phyloP scores from a whole-genome alignment of 2,113 vertebrate species.

The Chloebia gouldiae region DNA sequence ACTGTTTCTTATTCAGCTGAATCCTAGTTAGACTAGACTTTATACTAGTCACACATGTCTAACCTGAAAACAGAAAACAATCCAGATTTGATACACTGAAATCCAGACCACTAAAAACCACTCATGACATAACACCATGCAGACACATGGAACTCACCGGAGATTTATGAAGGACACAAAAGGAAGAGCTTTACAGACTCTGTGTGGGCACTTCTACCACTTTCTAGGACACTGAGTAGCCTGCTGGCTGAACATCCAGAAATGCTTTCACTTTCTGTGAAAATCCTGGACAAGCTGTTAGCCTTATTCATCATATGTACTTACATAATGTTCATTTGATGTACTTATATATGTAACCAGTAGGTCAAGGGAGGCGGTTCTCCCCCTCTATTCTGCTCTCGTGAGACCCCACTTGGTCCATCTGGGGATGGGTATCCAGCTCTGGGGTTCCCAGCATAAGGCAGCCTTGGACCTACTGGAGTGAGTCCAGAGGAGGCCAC shows the following conservation, averaged over 20 bases:
- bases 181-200: background rate
- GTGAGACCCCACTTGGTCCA: background rate
- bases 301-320: background rate
- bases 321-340: background rate
- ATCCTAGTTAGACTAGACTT: background rate
- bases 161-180: background rate
- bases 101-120: background rate
- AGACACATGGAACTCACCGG: background rate
- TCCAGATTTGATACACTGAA: background rate
- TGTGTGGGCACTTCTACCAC: background rate
- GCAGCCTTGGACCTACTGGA: background rate
- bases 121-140: background rate
- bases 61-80: background rate
- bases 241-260: background rate
- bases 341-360: background rate
- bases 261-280: background rate
- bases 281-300: background rate
- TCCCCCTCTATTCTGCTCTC: rapidly evolving
- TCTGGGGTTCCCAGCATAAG: background rate
- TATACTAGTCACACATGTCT: background rate
- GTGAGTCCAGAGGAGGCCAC: background rate
- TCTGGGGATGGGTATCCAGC: background rate
- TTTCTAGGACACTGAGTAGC: background rate
- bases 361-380: background rate
- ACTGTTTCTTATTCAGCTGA: background rate